phyloP scores from a whole-genome alignment of 2,797 vertebrate species.

The Buceros bicornis region DNA sequence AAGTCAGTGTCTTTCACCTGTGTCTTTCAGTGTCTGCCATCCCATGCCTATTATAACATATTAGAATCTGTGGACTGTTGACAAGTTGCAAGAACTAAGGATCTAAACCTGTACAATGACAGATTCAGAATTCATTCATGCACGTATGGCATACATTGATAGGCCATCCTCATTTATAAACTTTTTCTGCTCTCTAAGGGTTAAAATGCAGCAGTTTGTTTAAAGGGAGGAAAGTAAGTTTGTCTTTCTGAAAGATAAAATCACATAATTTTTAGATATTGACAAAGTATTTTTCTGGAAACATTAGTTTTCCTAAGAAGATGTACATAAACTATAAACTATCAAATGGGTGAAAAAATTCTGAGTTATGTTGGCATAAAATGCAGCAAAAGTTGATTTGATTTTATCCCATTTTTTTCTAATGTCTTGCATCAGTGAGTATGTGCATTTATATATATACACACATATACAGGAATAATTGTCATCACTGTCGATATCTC shows the following conservation, averaged over 20 bases:
- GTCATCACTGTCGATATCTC: neutral
- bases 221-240: neutral
- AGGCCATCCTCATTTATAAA: rapidly evolving
- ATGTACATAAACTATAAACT: neutral
- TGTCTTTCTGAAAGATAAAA: neutral
- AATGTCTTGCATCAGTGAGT: neutral
- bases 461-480: rapidly evolving
- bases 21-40: neutral
- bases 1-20: neutral
- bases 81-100: neutral
- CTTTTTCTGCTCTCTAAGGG: neutral
- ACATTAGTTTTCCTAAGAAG: neutral
- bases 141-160: neutral
- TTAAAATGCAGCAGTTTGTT: neutral
- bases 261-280: neutral
- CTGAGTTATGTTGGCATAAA: neutral
- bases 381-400: neutral
- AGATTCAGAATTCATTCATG: neutral
- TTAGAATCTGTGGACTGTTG: neutral
- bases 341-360: neutral
- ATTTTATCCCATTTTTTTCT: neutral
- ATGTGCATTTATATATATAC: neutral
- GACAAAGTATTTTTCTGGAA: neutral
- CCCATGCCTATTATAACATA: neutral
- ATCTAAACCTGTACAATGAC: neutral